Conservation (phyloP, 2,797 vertebrate species). For the Botia kubotai region DNA sequence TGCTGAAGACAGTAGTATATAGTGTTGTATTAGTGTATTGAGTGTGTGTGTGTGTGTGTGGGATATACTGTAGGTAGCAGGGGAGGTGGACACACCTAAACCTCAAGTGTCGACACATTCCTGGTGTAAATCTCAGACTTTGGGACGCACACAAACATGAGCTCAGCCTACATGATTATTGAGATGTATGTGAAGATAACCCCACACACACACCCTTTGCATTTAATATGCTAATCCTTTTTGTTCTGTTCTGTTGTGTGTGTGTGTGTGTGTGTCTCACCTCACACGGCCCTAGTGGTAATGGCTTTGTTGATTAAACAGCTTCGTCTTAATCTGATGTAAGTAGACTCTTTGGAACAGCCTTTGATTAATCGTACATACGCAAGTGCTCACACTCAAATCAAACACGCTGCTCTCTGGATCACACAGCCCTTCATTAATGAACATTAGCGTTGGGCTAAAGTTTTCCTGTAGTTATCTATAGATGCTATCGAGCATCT, state of each 20-base stretch:
- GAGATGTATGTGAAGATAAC: not conserved
- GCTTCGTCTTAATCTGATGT: slow-evolving; percentile 46
- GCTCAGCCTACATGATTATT: not conserved
- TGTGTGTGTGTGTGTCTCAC: slow-evolving; percentile 44
- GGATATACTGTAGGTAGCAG: not conserved
- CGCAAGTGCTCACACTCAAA: slow-evolving; percentile 14
- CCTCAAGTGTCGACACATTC: slow-evolving; percentile 18
- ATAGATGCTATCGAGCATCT: slow-evolving; percentile 52
- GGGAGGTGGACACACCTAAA: slow-evolving; percentile 27
- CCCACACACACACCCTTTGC: not conserved
- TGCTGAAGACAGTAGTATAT: not conserved
- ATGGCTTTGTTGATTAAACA: slow-evolving; percentile 57
- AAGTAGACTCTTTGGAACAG: slow-evolving; percentile 43
- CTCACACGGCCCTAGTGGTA: slow-evolving; percentile 51
- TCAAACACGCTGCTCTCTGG: slow-evolving; percentile 16
- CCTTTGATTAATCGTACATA: slow-evolving; percentile 45
- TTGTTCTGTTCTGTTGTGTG: not conserved
- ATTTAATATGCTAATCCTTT: slow-evolving; percentile 6
- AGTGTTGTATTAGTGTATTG: not conserved
- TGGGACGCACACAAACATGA: slow-evolving; percentile 23
- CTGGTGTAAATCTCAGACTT: not conserved
- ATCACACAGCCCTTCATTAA: slow-evolving; percentile 49
- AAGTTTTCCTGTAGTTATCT: slow-evolving; percentile 48
- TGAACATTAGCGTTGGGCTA: slow-evolving; percentile 47
- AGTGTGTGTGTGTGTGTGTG: slow-evolving; percentile 1